Evolutionary conservation across 2,113 vertebrate genomes (phyloP).

Genomic region (Dromas ardeola): DNA sequence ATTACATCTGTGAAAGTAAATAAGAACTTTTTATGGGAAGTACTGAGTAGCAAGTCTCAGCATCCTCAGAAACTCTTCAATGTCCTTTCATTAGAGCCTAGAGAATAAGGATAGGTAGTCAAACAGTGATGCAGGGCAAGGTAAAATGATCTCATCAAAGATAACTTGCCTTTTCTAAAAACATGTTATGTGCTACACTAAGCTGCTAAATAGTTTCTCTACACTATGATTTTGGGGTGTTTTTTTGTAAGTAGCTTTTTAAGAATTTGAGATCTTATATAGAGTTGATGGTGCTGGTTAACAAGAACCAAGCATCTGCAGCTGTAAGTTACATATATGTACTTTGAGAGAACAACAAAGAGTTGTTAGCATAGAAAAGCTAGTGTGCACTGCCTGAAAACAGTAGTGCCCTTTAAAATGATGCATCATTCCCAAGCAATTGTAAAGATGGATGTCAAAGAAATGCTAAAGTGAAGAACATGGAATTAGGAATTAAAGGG

Average conservation of each 20-base stretch:
- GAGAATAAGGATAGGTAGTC: background rate
- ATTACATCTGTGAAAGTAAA: background rate
- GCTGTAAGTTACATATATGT: background rate
- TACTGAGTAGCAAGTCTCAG: background rate
- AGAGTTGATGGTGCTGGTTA: background rate
- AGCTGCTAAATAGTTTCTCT: background rate
- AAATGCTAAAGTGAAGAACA: background rate
- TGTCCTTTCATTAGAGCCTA: background rate
- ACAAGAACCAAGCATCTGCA: background rate
- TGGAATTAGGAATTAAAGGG: background rate
- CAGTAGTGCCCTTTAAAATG: background rate
- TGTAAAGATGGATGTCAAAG: background rate
- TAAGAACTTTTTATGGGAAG: background rate
- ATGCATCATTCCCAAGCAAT: background rate
- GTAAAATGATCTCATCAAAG: background rate
- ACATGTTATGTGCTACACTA: background rate
- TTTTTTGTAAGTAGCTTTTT: background rate
- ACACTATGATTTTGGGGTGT: background rate
- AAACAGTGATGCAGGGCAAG: background rate
- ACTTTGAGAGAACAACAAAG: background rate
- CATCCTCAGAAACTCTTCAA: background rate
- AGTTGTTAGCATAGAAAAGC: background rate
- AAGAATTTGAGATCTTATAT: background rate
- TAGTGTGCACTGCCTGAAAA: background rate
- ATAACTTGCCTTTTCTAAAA: background rate